phyloP scores from a whole-genome alignment of 2,888 invertebrate genomes.

The Heliconius hortense region DNA sequence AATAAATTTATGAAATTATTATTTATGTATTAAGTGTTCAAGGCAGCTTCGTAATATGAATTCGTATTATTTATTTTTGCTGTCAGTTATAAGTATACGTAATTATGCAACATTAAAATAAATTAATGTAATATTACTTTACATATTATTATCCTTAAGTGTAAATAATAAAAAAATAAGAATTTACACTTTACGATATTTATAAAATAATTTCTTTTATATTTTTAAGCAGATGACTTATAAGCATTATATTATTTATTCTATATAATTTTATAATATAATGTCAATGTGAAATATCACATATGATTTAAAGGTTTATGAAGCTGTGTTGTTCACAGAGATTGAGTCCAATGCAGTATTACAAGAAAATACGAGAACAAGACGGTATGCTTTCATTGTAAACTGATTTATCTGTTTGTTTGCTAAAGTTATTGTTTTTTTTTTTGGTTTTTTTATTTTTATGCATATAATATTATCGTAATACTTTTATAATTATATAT shows the following conservation, averaged over 20 bases:
- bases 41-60: slow-evolving; percentile 4
- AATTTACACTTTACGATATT: too few relatives aligned
- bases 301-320: slow-evolving; percentile 55
- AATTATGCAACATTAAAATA: not conserved
- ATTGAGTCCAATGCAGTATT: slow-evolving; percentile 59
- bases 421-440: not conserved
- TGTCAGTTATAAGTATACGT: not conserved
- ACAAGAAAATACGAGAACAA: slow-evolving; percentile 49
- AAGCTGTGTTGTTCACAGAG: slow-evolving; percentile 78
- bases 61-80: not conserved
- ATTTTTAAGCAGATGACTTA: not conserved
- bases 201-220: not conserved
- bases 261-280: not conserved
- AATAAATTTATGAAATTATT: not conserved
- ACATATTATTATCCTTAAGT: too few relatives aligned
- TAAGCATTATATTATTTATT: not conserved
- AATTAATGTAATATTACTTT: not conserved
- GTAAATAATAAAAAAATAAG: too few relatives aligned
- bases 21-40: slow-evolving; percentile 5
- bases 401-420: not conserved
- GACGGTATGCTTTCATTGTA: slow-evolving; percentile 57
- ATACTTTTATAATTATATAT: not conserved
- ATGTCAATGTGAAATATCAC: slow-evolving; percentile 1
- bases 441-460: not conserved
- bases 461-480: not conserved